Percentiles rank a stretch among this genome's conserved stretches.
Conservation (phyloP, 2,113 vertebrate species). For the Carassius carassius region DNA sequence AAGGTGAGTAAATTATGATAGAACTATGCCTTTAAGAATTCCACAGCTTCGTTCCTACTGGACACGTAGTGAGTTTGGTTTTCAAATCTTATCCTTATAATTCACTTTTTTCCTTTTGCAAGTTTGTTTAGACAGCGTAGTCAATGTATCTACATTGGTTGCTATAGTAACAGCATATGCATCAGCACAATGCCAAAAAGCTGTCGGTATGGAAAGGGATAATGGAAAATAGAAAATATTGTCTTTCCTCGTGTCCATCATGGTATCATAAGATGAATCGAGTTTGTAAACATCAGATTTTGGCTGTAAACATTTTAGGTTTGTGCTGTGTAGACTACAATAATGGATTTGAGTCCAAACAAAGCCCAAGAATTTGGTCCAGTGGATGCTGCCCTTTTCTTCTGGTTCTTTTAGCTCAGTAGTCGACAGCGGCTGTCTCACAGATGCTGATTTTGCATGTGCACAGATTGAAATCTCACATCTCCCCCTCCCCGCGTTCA, state of each 20-base stretch:
- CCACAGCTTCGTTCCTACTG: no score
- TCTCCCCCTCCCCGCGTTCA: not conserved
- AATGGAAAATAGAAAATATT: not conserved
- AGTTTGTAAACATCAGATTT: conserved; percentile 1
- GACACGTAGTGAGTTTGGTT: not conserved
- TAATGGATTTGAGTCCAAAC: not conserved
- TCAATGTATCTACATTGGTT: conserved; percentile 10
- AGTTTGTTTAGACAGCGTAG: conserved; percentile 6
- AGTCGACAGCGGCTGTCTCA: conserved; percentile 11
- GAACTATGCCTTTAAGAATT: no score
- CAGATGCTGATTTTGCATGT: conserved; percentile 32
- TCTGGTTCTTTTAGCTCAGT: conserved; percentile 21
- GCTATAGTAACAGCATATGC: conserved; percentile 14
- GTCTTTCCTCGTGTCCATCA: not conserved
- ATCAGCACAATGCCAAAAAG: not conserved
- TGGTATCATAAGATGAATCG: not conserved
- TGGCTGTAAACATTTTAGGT: not conserved
- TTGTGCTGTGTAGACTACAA: not conserved
- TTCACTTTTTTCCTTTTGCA: not conserved
- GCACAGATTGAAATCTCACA: conserved; percentile 36
- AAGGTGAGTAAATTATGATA: no score
- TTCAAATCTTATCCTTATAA: not conserved
- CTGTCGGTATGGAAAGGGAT: not conserved
- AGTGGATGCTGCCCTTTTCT: conserved; percentile 11
- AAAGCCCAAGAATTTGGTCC: not conserved